Conservation (phyloP, 2,797 vertebrate genomes). For the Chanos chanos region DNA sequence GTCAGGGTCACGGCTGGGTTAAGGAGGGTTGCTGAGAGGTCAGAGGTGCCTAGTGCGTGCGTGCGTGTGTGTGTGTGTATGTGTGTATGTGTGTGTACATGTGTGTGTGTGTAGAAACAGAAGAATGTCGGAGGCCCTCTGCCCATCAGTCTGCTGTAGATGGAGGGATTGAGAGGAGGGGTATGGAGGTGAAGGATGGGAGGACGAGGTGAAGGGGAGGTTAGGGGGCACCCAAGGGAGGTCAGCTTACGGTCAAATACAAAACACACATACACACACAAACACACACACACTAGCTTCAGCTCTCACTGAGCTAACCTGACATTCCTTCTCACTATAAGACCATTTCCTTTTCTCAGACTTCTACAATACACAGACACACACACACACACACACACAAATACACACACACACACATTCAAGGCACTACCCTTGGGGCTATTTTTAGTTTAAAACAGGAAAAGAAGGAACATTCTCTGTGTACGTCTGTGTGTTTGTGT, state of each 20-base stretch:
- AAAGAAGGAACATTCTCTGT: not conserved
- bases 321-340: conserved; percentile 36
- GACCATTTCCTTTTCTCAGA: conserved; percentile 38
- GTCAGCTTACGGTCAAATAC: conserved; percentile 80
- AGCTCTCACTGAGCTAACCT: conserved; percentile 26
- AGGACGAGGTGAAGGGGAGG: conserved; percentile 51
- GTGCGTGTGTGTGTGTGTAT: conserved; percentile 13
- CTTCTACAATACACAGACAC: conserved; percentile 15
- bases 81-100: conserved; percentile 13
- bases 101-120: conserved; percentile 38
- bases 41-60: conserved; percentile 40
- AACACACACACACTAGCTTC: conserved; percentile 15
- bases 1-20: conserved; percentile 50
- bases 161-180: conserved; percentile 55
- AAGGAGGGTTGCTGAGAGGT: conserved; percentile 38
- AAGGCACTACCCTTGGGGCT: conserved; percentile 15
- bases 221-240: conserved; percentile 52
- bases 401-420: conserved; percentile 1
- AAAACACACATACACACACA: conserved; percentile 57
- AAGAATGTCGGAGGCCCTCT: conserved; percentile 72
- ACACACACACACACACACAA: not conserved
- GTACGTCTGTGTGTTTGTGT: not conserved
- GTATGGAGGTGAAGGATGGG: conserved; percentile 48
- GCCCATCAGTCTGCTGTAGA: conserved; percentile 66
- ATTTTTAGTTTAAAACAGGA: conserved; percentile 41